Evolutionary conservation across 2,113 vertebrate genomes (phyloP).

Genomic region (Osmerus eperlanus): DNA sequence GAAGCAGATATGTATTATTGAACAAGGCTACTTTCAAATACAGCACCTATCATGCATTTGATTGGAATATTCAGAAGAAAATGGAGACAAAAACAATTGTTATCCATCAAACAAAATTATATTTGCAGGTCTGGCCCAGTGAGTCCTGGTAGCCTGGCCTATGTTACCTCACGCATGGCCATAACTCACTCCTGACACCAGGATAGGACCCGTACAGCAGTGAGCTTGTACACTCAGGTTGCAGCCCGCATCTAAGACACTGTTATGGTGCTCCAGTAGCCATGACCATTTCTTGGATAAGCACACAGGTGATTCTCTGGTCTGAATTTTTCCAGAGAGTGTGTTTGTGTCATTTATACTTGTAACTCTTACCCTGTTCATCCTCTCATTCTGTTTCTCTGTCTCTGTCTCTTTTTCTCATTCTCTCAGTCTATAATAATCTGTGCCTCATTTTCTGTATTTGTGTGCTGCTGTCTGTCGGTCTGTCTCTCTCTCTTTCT

Average conservation of each 20-base stretch:
- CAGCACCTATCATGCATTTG: too few species aligned
- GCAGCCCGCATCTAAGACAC: not conserved
- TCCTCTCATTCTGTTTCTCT: not conserved
- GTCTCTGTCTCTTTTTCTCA: not conserved
- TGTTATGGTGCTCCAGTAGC: not conserved
- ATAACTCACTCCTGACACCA: not conserved
- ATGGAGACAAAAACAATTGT: too few species aligned
- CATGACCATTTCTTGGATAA: not conserved
- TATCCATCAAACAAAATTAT: too few species aligned
- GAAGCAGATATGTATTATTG: too few species aligned
- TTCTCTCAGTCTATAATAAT: not conserved
- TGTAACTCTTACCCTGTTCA: not conserved
- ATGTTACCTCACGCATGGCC: not conserved
- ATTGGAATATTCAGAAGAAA: too few species aligned
- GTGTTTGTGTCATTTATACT: slow-evolving; percentile 1
- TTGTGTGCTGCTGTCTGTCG: not conserved
- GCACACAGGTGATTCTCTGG: not conserved
- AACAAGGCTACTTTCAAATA: too few species aligned
- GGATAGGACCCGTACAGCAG: not conserved
- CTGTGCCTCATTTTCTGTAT: not conserved
- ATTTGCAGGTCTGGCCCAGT: too few species aligned
- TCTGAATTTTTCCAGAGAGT: not conserved
- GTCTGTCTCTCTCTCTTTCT: not conserved
- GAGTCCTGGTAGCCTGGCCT: not conserved
- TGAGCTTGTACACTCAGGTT: not conserved